phyloP scores from a whole-genome alignment of 2,888 invertebrate species.

The Leptopilina myrica region DNA sequence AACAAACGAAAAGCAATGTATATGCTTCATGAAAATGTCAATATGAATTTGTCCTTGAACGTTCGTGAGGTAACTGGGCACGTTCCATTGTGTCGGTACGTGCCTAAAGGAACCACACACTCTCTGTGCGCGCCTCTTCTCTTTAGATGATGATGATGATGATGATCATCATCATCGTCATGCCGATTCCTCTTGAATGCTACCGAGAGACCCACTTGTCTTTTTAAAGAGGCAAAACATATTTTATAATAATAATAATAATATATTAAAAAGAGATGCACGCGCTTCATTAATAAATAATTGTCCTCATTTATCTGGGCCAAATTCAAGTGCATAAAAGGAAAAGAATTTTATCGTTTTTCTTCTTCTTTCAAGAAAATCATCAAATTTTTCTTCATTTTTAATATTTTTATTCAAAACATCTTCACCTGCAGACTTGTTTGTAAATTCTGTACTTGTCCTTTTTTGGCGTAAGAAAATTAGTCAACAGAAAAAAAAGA shows the following conservation, averaged over 20 bases:
- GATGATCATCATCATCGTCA: no score
- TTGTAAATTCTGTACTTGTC: no score
- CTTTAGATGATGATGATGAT: conserved; percentile 25
- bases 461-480: no score
- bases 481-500: no score
- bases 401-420: no score
- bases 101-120: conserved; percentile 54
- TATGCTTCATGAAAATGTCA: conserved; percentile 64
- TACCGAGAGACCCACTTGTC: conserved; percentile 21
- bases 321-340: conserved; percentile 5
- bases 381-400: no score
- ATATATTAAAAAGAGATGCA: neutral
- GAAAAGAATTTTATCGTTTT: neutral
- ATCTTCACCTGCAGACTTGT: no score
- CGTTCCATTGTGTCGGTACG: conserved; percentile 66
- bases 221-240: conserved; percentile 35
- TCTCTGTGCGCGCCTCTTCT: conserved; percentile 25
- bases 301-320: conserved; percentile 23
- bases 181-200: conserved; percentile 41
- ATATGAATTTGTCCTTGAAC: conserved; percentile 70
- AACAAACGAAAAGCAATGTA: conserved; percentile 59
- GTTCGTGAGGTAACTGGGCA: conserved; percentile 61
- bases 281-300: conserved; percentile 28
- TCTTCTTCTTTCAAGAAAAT: no score
- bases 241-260: neutral